These are phyloP conservation scores for Thaumetopoea pityocampa DNA, from an alignment of 1,140 invertebrate species.

Conservation along the genomic window DNA sequence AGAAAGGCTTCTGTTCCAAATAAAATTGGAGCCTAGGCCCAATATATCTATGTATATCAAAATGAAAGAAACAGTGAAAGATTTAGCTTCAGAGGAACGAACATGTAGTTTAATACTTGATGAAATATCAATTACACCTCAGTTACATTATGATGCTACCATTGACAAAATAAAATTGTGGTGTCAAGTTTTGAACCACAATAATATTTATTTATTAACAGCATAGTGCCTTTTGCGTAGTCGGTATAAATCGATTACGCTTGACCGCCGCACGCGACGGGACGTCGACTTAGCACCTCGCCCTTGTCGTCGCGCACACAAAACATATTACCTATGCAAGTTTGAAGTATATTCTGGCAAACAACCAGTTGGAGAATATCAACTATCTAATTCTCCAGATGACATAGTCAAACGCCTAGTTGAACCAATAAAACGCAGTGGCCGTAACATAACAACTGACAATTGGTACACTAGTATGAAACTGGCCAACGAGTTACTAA, in stretches of 20 bases:
- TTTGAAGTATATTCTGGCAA: slow-evolving; percentile 49
- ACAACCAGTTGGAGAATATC: slow-evolving; percentile 36
- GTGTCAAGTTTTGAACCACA: too few species aligned
- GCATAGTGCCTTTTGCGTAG: too few species aligned
- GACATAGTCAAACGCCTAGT: slow-evolving; percentile 32
- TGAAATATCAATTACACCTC: slow-evolving; percentile 17
- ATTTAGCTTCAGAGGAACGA: slow-evolving; percentile 8
- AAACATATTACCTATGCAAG: slow-evolving; percentile 31
- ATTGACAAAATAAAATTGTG: slow-evolving; percentile 17
- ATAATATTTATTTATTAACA: too few species aligned
- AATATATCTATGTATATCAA: slow-evolving; percentile 19
- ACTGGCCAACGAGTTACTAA: slow-evolving; percentile 18
- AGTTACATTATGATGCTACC: slow-evolving; percentile 9
- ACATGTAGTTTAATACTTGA: slow-evolving; percentile 20
- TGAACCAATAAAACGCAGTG: slow-evolving; percentile 27
- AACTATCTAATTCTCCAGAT: slow-evolving; percentile 26
- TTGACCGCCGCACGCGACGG: too few species aligned
- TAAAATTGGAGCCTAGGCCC: slow-evolving; percentile 15
- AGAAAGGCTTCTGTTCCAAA: slow-evolving; percentile 11
- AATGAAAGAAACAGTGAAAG: slow-evolving; percentile 12
- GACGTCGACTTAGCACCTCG: too few species aligned
- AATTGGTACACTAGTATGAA: slow-evolving; percentile 29
- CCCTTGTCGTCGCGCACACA: slow-evolving; percentile 27
- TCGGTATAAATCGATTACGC: too few species aligned
- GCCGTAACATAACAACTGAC: slow-evolving; percentile 26